Percentiles rank a stretch among this genome's conserved stretches.
Evolutionary conservation across 2,113 vertebrate genomes (phyloP).

Genomic region (Mus spicilegus): DNA sequence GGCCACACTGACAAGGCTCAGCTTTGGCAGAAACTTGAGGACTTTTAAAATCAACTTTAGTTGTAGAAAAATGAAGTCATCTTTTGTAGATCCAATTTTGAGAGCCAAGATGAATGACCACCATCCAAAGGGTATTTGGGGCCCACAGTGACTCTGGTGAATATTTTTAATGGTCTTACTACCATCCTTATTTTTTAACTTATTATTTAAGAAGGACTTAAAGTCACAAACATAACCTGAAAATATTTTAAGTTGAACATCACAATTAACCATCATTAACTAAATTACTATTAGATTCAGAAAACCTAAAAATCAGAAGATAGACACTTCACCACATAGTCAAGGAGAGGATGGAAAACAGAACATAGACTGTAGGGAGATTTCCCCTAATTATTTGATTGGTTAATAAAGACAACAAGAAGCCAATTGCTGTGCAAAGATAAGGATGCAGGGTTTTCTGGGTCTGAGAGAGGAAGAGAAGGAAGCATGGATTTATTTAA

Average conservation of each 20-base stretch:
- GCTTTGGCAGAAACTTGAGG: background rate
- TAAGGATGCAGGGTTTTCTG: too few relatives aligned
- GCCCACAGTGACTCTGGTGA: background rate
- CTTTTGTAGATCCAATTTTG: background rate
- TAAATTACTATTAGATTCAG: background rate
- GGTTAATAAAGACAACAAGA: too few relatives aligned
- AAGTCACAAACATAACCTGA: background rate
- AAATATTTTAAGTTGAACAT: slow-evolving; percentile 22
- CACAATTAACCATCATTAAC: background rate
- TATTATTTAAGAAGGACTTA: slow-evolving; percentile 30
- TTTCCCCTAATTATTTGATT: too few relatives aligned
- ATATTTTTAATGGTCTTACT: background rate
- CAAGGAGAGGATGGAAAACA: background rate
- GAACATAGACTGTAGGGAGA: background rate
- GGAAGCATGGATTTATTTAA: too few relatives aligned
- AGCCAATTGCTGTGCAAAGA: too few relatives aligned
- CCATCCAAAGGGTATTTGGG: background rate
- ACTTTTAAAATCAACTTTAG: slow-evolving; percentile 7
- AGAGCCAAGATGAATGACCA: background rate
- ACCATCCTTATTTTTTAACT: background rate
- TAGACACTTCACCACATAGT: background rate
- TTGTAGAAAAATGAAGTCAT: background rate
- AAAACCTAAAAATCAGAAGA: background rate
- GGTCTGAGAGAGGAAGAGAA: too few relatives aligned
- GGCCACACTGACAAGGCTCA: background rate